Evolutionary conservation across 1,140 invertebrate species (phyloP), one percentile per base, ranked within the genome.

Genomic region (Diachasma alloeum): DNA sequence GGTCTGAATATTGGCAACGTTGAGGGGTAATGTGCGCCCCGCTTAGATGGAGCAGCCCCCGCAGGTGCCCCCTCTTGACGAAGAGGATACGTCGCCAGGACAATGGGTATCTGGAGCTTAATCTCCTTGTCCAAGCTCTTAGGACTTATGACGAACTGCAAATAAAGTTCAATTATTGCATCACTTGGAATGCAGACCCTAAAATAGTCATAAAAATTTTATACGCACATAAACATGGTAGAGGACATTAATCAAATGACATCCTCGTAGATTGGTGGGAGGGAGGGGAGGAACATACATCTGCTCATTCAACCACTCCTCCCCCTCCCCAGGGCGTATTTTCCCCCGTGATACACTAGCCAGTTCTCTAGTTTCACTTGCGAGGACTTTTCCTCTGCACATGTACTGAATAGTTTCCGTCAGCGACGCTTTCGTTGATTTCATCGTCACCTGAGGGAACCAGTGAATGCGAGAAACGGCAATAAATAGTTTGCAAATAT

Each of bases 261-360:
- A 99, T 46, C 97, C 97, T 78, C 97, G 91, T n/a, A 99, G 91
- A 91, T 98, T 97, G 22, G 97, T 98, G 11, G 98, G 98, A 63
- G 97, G 97, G 78, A 99, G 89, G 19, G 97, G 96, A 74, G 97
- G 97, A 74, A 99, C 96, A 86, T 97, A 97, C 67, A 98, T 92
- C 86, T 96, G 94, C 88, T 98, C 96, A 84, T 95, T 95, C 56
- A 94, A 92, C 96, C 96, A 98, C 87, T 96, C 93, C 84, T 97
- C 96, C 53, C 92, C 93, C 79, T 94, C 94, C 5, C 95, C 95
- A 0, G 96, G 92, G 70, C 94, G 92, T 71, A 97, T 95, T 90
- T 96, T 96, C 6, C 96, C 96, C 80, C 95, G 92, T 24, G 92
- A 92, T 56, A 97, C 90, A 11, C 94, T 93, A 2, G 96, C 95